Conservation (phyloP, 2,797 vertebrate genomes). For the Diceros bicornis region DNA sequence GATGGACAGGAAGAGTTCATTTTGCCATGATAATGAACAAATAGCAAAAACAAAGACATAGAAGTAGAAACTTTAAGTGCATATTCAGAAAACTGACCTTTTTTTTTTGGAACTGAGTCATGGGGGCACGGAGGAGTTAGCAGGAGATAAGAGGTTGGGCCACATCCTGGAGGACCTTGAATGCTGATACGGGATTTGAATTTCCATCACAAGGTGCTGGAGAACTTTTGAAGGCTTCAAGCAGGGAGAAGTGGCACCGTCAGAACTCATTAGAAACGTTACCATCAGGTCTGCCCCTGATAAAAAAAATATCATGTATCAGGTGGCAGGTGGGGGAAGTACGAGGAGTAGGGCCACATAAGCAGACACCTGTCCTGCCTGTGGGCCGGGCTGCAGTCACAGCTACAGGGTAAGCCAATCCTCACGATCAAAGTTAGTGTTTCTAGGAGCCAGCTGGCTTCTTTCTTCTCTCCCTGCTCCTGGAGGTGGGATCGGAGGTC, state of each 20-base stretch:
- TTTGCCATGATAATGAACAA: slow-evolving; percentile 31
- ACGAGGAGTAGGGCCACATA: background rate
- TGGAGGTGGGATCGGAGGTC: background rate
- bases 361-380: background rate
- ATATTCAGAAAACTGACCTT: background rate
- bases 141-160: background rate
- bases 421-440: slow-evolving; percentile 16
- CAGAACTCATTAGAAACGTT: slow-evolving; percentile 11
- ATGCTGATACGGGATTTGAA: background rate
- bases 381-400: background rate
- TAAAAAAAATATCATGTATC: background rate
- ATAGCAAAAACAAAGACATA: slow-evolving; percentile 39
- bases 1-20: background rate
- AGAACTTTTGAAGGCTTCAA: background rate
- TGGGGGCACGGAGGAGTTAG: background rate
- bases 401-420: background rate
- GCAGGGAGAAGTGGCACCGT: background rate
- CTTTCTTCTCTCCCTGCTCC: slow-evolving; percentile 53
- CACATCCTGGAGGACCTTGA: background rate
- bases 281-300: background rate
- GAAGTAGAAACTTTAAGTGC: background rate
- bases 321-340: background rate
- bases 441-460: slow-evolving; percentile 43
- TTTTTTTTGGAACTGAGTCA: slow-evolving; percentile 11
- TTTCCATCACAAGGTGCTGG: background rate